Conservation (phyloP, 37 sponge, comb jelly and placozoan genomes). For the Ianthella basta region DNA sequence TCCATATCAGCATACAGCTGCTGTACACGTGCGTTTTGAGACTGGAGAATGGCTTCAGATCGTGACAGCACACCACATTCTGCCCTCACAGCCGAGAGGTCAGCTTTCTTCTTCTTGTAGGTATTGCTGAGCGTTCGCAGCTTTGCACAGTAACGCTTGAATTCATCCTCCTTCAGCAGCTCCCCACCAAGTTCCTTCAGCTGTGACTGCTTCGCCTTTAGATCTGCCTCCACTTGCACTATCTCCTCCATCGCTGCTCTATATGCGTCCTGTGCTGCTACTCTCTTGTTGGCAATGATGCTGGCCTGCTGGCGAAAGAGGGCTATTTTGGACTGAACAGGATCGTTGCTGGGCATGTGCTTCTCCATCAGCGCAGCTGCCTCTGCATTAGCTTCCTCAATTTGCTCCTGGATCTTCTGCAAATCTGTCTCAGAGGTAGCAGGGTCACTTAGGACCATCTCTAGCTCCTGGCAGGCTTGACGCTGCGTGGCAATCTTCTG, state of each 20-base stretch:
- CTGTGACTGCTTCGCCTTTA: slow-evolving; percentile 46
- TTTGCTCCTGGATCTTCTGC: slow-evolving; percentile 61
- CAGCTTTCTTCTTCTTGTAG: slow-evolving; percentile 88
- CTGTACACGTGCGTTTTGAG: slow-evolving; percentile 56
- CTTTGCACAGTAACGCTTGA: slow-evolving; percentile 73
- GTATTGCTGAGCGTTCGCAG: slow-evolving; percentile 77
- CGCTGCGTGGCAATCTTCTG: slow-evolving; percentile 64
- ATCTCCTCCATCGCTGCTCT: slow-evolving; percentile 74
- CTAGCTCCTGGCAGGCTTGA: slow-evolving; percentile 73
- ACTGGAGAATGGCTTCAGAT: slow-evolving; percentile 89
- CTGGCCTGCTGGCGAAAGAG: slow-evolving; percentile 95
- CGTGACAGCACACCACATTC: slow-evolving; percentile 91
- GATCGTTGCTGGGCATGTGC: slow-evolving; percentile 76
- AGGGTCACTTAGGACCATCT: slow-evolving; percentile 79
- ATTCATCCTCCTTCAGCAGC: slow-evolving; percentile 82
- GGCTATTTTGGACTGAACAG: slow-evolving; percentile 82
- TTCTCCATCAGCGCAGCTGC: slow-evolving; percentile 74
- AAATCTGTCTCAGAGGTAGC: slow-evolving; percentile 83
- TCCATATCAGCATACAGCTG: slow-evolving; percentile 71
- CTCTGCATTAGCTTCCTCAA: slow-evolving; percentile 69
- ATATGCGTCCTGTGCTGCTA: slow-evolving; percentile 60
- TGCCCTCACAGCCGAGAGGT: slow-evolving; percentile 78
- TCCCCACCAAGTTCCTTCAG: slow-evolving; percentile 65
- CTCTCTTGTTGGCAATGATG: slow-evolving; percentile 81
- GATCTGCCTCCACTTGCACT: slow-evolving; percentile 47